Base-by-base conservation (phyloP, 2,113 vertebrate species). In the Pampusana beccarii region DNA sequence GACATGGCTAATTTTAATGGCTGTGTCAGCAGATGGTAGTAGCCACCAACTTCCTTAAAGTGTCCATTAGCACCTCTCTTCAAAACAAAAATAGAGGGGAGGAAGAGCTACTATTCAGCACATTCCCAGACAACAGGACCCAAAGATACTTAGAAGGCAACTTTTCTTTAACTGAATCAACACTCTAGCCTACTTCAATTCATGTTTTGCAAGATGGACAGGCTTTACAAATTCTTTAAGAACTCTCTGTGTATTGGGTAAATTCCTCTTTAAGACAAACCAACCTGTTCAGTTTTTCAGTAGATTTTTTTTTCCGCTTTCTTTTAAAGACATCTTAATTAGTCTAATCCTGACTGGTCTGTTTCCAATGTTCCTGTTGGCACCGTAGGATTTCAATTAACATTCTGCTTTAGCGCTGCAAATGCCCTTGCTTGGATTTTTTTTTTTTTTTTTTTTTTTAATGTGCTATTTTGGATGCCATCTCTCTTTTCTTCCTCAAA, bases 331-430 rank as follows among this genome's bases (percentile, higher is more conserved):
- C 96, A 97, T 98, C 97, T 98, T 98, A 98, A 98, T 98, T 98
- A 98, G 98, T 97, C 98, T 97, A 97, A 98, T 98, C 98, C 98
- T 98, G 98, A 98, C 97, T 98, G 98, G 98, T 98, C 96, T 97
- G 96, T 95, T 98, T 98, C 98, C 98, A 98, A 98, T 97, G 97
- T 98, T 98, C 98, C 95, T 97, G 98, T 98, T 98, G 98, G 98
- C 98, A 98, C 98, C 97, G 98, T 97, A 97, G 96, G 97, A 98
- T 98, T 98, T 98, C 98, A 98, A 98, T 98, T 98, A 98, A 96
- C 97, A 98, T 98, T 98, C 98, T 96, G 86, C 95, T 97, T 97
- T 90, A 97, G 88, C n/a, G 10, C 96, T 95, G 96, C 95, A 98
- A 98, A 97, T 97, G 97, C 97, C 98, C 97, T 97, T 96, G 95